Base-by-base conservation (phyloP, 2,888 invertebrate species). In the Steinernema hermaphroditum region DNA sequence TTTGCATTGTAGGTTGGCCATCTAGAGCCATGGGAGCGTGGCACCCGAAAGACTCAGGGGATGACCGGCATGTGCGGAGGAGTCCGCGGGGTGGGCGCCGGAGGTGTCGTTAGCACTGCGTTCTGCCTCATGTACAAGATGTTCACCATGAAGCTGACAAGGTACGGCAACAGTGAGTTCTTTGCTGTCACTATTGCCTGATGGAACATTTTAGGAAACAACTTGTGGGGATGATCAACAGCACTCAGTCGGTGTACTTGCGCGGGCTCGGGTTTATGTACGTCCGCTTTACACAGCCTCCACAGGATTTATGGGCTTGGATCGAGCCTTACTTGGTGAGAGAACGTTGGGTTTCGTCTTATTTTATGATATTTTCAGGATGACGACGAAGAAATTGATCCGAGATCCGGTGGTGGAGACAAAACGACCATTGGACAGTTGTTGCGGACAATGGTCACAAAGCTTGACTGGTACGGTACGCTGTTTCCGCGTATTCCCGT, bases 11-110 rank as follows among this genome's bases (percentile, higher is more conserved):
- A 90, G 89, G 90, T 98, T 49, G 92, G 92, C 80, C 98, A 98
- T 88, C 89, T 98, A 87, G 98, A 99, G 88, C 98, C 98, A 0
- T 96, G 96, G 96, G 98, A 99, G 88, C 93, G 96, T 79, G 98
- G 98, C 69, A 97, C 96, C 81, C 91, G 97, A 70, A 94, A 95
- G 88, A 95, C 96, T 1, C 94, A 95, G 12, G 86, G 86, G 49
- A 96, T 97, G 89, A 97, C 96, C 34, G 98, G 98, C 87, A 98
- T 98, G 97, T 98, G 98, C 91, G 98, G 98, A 87, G 97, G 97
- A 89, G 96, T 96, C 6, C 91, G 98, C 78, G 98, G 98, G 34
- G 98, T 99, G 37, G 98, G 98, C 46, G 97, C 97, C 49, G 98
- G 98, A 71, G 98, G 98, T 69, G 97, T 99, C 76, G 97, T 99